Base-by-base conservation (phyloP, 1,140 invertebrate species). In the Macrostomum lignano region DNA sequence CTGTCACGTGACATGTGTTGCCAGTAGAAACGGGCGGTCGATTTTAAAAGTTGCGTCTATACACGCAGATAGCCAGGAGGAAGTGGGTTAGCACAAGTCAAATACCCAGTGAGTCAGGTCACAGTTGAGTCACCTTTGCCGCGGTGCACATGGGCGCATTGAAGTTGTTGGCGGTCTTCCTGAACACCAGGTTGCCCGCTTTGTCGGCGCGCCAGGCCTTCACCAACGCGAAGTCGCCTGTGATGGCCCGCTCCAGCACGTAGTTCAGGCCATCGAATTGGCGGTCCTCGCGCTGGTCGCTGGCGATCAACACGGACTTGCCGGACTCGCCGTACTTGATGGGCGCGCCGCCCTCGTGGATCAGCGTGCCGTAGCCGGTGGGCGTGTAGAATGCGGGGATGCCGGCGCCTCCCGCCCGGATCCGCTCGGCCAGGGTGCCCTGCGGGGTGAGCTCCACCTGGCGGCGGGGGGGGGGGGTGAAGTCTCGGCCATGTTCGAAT, bases 371-470 rank as follows among this genome's bases (percentile, higher is more conserved):
- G 52, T 66, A 86, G 1, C 72, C 86, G 20, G 91, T 96, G 1
- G 84, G 74, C 11, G 88, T 98, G 42, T 70, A 98, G 59, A 98
- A 96, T 1, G 84, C 88, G 17, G 88, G 86, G 40, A 98, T 82
- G 15, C 86, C 91, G 25, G 86, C 82, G 25, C 86, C 86, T 33
- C 82, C 82, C 21, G 81, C 78, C 41, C 84, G 60, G 28, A 93
- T 70, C 38, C 76, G 64, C 60, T 94, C 84, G 2, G 84, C 82
- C 32, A 93, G 54, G 11, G 82, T 91, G 9, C 82, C 82, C 66
- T 70, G 43, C 14, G 40, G 35, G 36, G 15, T 33, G 11, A 33
- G 26, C 26, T 33, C 32, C 4, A 33, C 9, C 60, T 88, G n/a
- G n/a, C n/a, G n/a, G n/a, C n/a, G n/a, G n/a, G n/a, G n/a, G n/a